A percentile compares a stretch with the other conserved stretches of the same genome.
Evolutionary conservation across 2,113 vertebrate species (phyloP).

Genomic region (Paedocypris sp.): DNA sequence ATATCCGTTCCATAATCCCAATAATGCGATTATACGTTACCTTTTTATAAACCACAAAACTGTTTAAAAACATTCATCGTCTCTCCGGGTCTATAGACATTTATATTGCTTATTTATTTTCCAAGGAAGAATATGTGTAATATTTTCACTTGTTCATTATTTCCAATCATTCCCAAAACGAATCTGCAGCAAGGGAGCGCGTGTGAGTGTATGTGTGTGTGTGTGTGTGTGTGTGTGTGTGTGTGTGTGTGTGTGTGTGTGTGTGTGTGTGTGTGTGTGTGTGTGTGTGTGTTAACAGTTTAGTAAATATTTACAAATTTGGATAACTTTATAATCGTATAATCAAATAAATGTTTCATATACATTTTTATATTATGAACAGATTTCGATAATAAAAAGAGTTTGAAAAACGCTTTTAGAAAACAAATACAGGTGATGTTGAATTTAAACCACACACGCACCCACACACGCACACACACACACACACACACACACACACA

Average conservation of each 20-base stretch:
- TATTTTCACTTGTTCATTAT: background rate
- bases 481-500: too few species aligned
- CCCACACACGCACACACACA: too few species aligned
- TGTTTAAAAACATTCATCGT: background rate
- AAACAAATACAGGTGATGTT: too few species aligned
- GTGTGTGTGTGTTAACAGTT: background rate
- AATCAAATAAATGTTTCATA: too few species aligned
- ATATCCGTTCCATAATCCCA: conserved; percentile 49
- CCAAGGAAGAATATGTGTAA: conserved; percentile 1
- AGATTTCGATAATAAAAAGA: too few species aligned
- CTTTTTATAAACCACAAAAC: conserved; percentile 15
- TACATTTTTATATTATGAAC: too few species aligned
- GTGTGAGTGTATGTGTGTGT: too few species aligned
- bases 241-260: conserved; percentile 18
- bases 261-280: background rate
- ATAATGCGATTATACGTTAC: conserved; percentile 53
- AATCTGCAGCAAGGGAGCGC: background rate
- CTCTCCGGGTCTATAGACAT: background rate
- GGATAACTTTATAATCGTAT: too few species aligned
- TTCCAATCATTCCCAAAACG: conserved; percentile 4
- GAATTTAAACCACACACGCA: too few species aligned
- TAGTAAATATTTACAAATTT: too few species aligned
- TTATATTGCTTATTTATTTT: too few species aligned
- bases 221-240: conserved; percentile 17
- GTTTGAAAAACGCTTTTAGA: too few species aligned